phyloP scores from a whole-genome alignment of 2,888 invertebrate species.

The Trissolcus brochymenae region DNA sequence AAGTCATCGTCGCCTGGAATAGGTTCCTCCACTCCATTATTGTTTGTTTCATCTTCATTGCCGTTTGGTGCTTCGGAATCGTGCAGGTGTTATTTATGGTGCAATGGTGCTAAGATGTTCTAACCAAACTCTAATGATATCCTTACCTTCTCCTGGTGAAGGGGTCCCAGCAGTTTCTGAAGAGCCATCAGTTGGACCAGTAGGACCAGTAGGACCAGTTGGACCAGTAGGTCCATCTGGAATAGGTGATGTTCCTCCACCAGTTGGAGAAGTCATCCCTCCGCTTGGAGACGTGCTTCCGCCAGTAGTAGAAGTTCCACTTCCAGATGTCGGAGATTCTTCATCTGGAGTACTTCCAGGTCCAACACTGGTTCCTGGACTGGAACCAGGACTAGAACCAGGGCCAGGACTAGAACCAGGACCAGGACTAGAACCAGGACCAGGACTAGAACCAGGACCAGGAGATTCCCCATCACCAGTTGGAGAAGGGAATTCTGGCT shows the following conservation, averaged over 20 bases:
- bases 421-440: slow-evolving; percentile 7
- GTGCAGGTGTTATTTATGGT: too few relatives aligned
- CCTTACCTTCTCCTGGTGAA: slow-evolving; percentile 4
- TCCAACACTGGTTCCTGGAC: neutral
- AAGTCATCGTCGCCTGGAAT: slow-evolving; percentile 78
- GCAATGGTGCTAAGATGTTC: neutral
- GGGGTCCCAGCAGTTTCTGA: neutral
- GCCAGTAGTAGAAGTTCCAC: slow-evolving; percentile 2
- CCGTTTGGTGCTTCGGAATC: slow-evolving; percentile 25
- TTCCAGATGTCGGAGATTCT: slow-evolving; percentile 14
- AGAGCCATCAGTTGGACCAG: neutral
- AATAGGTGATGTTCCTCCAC: neutral
- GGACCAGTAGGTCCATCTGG: neutral
- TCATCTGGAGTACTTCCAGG: neutral
- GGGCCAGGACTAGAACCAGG: neutral
- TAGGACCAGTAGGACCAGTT: neutral
- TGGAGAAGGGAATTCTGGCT: slow-evolving; percentile 70
- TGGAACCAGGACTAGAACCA: slow-evolving; percentile 12
- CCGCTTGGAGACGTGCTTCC: neutral
- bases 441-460: slow-evolving; percentile 46
- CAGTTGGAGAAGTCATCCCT: neutral
- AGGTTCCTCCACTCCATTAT: slow-evolving; percentile 47
- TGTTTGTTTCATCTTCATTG: slow-evolving; percentile 49
- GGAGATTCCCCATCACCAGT: slow-evolving; percentile 67
- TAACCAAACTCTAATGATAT: neutral